Base-by-base conservation (phyloP, 1,140 invertebrate species). In the Pseudomyrmex dendroicus region DNA sequence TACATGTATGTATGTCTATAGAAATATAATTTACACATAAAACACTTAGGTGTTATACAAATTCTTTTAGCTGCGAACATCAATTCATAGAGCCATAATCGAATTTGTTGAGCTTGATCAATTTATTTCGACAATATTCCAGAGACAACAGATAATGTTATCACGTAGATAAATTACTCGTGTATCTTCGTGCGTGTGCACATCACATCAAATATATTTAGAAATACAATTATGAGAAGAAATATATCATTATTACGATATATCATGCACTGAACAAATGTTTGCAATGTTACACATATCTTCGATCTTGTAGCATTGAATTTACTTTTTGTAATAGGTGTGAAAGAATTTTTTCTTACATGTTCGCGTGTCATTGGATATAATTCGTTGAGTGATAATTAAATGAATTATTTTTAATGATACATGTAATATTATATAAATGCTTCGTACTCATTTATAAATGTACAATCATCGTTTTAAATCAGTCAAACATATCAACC, bases 131-230 rank as follows among this genome's bases (percentile, higher is more conserved):
- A 7, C 64, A 57, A 57, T 78, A 70, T 17, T n/a, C 17, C 12
- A 13, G 25, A 48, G 17, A 15, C 66, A 52, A 15, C 66, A 52
- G n/a, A 50, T 57, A 59, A 7, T 35, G 35, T 59, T 22, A n/a
- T 9, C 66, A 54, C 35, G 64, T 46, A 70, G 67, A 17, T 68
- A 57, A 72, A 72, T 78, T 25, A 20, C 20, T 72, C 13, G 17
- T 20, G 59, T 13, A 20, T 17, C 35, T 10, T 17, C n/a, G 64
- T 50, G 54, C 44, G 48, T 70, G 54, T 48, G 66, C 57, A 82
- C 35, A 35, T 73, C 22, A 82, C 77, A 84, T 50, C 52, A 46
- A 84, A 72, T 66, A 84, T 59, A 80, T 54, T 70, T 80, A 72
- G n/a, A 59, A 56, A 80, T 48, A 80, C 66, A 72, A 66, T 80